phyloP scores from a whole-genome alignment of 2,113 vertebrate genomes.

The Spheniscus mendiculus region DNA sequence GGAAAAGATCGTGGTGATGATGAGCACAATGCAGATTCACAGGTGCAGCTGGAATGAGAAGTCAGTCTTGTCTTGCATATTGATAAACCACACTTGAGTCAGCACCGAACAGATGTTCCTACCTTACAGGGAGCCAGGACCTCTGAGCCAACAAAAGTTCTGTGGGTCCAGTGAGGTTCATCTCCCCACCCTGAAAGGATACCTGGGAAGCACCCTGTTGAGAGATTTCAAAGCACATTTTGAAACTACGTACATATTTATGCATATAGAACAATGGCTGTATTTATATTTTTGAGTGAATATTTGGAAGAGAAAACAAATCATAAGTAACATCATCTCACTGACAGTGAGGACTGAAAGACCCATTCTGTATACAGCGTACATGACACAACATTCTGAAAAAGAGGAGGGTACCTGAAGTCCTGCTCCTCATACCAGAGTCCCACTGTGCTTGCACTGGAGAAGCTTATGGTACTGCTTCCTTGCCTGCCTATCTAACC shows the following conservation, averaged over 20 bases:
- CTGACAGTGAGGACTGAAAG: background rate
- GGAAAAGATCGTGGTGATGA: background rate
- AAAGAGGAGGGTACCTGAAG: background rate
- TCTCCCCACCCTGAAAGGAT: constrained; percentile 65
- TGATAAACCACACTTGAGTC: background rate
- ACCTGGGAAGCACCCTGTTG: constrained; percentile 64
- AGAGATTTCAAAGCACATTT: constrained; percentile 50
- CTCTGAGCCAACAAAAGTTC: constrained; percentile 53
- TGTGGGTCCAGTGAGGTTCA: constrained; percentile 47
- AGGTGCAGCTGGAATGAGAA: background rate
- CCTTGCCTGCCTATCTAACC: background rate
- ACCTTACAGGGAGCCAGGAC: constrained; percentile 67
- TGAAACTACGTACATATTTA: background rate
- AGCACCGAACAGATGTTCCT: background rate
- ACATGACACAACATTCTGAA: background rate
- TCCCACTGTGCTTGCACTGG: background rate
- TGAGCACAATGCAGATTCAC: background rate
- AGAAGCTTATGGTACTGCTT: background rate
- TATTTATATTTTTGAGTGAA: background rate
- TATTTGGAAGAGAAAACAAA: background rate
- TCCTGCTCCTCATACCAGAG: background rate
- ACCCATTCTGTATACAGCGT: background rate
- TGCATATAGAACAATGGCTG: background rate
- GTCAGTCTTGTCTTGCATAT: background rate
- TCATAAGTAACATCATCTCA: background rate